Percentiles rank a stretch among this genome's conserved stretches.
Evolutionary conservation across 2,113 vertebrate species (phyloP).

Genomic region (Scolopax mira): DNA sequence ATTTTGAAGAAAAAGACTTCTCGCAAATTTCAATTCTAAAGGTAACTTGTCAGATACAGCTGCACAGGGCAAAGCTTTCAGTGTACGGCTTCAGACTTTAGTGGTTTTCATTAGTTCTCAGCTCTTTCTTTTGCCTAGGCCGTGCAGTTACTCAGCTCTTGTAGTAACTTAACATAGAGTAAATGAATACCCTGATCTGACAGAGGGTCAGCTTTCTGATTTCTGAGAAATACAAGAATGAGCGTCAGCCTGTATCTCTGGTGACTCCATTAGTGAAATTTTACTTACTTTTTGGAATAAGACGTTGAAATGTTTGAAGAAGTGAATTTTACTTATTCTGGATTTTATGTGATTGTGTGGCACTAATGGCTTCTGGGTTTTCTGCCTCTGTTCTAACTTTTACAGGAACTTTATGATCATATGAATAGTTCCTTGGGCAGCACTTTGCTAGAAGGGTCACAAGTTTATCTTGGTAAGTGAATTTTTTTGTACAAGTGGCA

Average conservation of each 20-base stretch:
- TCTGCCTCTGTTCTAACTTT: background rate
- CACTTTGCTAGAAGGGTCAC: slow-evolving; percentile 87
- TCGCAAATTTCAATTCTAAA: slow-evolving; percentile 97
- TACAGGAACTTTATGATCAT: slow-evolving; percentile 95
- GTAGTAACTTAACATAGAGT: background rate
- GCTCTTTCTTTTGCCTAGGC: background rate
- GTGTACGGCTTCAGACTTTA: background rate
- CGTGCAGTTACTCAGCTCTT: background rate
- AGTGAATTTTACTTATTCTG: background rate
- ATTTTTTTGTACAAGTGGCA: background rate
- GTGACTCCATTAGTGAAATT: background rate
- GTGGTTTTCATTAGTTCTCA: background rate
- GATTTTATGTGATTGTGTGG: background rate
- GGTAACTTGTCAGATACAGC: slow-evolving; percentile 69
- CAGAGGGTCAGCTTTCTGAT: background rate
- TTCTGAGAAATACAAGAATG: background rate
- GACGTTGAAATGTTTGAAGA: background rate
- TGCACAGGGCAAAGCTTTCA: background rate
- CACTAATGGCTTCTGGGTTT: background rate
- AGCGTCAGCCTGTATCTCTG: background rate
- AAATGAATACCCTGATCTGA: background rate
- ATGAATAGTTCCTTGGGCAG: slow-evolving; percentile 93
- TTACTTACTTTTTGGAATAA: background rate
- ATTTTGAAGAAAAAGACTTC: slow-evolving; percentile 99
- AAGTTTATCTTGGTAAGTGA: slow-evolving; percentile 90